Conservation (phyloP, 2,888 invertebrate species). For the Hyppa rectilinea region DNA sequence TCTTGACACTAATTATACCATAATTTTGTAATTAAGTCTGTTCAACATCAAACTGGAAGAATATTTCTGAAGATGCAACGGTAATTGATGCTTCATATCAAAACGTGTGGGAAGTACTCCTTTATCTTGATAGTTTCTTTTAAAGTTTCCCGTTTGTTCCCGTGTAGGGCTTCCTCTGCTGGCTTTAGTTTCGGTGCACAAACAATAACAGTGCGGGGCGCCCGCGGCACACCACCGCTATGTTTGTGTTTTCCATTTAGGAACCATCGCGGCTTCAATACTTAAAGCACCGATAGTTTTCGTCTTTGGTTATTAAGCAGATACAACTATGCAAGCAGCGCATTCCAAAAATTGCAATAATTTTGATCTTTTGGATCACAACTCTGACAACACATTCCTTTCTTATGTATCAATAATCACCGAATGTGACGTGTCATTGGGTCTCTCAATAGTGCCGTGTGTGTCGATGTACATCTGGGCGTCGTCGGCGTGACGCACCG, state of each 20-base stretch:
- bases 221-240: conserved; percentile 75
- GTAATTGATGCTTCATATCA: conserved; percentile 58
- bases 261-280: conserved; percentile 79
- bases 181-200: conserved; percentile 84
- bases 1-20: conserved; percentile 6
- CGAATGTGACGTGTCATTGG: conserved; percentile 13
- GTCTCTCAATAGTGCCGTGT: conserved; percentile 31
- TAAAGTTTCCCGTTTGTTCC: conserved; percentile 73
- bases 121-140: conserved; percentile 75
- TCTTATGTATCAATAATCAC: not conserved
- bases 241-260: conserved; percentile 88
- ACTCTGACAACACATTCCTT: not conserved
- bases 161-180: conserved; percentile 69
- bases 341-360: not conserved
- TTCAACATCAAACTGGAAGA: conserved; percentile 6
- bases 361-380: not conserved
- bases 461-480: conserved; percentile 56
- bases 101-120: conserved; percentile 52
- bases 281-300: conserved; percentile 69
- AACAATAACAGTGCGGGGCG: conserved; percentile 86
- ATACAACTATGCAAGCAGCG: conserved; percentile 32
- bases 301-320: conserved; percentile 56
- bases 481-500: conserved; percentile 76
- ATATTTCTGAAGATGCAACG: conserved; percentile 4
- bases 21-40: conserved; percentile 19